phyloP scores from a whole-genome alignment of 2,113 vertebrate genomes.

The Ophthalmolycus amberensis region DNA sequence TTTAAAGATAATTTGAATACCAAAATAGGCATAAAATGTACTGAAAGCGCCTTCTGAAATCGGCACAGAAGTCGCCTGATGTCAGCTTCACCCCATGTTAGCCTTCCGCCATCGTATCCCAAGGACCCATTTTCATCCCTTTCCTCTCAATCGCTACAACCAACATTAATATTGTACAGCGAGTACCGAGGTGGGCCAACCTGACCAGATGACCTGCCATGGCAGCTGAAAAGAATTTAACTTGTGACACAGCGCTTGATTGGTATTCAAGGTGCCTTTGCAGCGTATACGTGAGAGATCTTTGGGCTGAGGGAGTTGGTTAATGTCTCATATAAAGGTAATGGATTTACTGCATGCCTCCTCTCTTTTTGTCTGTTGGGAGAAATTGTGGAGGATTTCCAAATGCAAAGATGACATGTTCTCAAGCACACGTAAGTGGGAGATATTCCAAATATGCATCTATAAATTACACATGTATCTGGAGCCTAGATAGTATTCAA shows the following conservation, averaged over 20 bases:
- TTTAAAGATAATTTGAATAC: conserved; percentile 6
- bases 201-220: conserved; percentile 44
- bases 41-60: background rate
- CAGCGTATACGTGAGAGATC: background rate
- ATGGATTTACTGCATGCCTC: conserved; percentile 20
- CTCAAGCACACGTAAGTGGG: background rate
- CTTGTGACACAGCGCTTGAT: conserved; percentile 38
- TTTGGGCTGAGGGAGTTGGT: background rate
- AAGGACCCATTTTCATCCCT: conserved; percentile 18
- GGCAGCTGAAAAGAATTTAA: conserved; percentile 37
- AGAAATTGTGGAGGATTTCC: background rate
- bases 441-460: background rate
- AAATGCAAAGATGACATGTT: conserved; percentile 19
- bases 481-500: conserved; percentile 10
- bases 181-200: conserved; percentile 33
- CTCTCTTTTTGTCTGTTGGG: background rate
- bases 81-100: conserved; percentile 6
- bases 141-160: conserved; percentile 12
- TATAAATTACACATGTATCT: background rate
- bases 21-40: conserved; percentile 5
- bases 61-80: background rate
- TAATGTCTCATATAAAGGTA: conserved; percentile 3
- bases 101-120: background rate
- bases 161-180: conserved; percentile 62
- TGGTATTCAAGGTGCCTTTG: conserved; percentile 45